Base-by-base conservation (phyloP, 53 echinoderm and acorn worm species). In the Holothuria leucospilota region DNA sequence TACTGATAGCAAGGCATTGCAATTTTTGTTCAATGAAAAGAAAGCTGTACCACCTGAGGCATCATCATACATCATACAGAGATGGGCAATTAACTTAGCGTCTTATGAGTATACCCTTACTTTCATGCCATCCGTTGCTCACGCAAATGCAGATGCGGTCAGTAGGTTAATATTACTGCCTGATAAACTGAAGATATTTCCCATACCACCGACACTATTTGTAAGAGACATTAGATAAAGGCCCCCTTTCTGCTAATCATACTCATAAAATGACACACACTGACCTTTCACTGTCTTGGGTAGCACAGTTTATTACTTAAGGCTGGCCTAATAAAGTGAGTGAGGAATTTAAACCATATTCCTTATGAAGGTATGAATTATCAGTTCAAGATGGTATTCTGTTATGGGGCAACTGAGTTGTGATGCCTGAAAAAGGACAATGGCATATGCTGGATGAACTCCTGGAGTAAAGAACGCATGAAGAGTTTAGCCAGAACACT, bases 381-480 rank as follows among this genome's bases (percentile, higher is more conserved):
- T 63, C 64, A n/a, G 26, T 63, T 24, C 23, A 63, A 11, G 64
- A 63, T 63, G 64, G 64, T 6, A 7, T n/a, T 63, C 12, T 63
- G 5, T 63, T 63, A 26, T 63, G 64, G 64, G 64, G 64, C n/a
- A 63, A 63, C 26, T 6, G 23, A 63, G 64, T 26, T 4, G 26
- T 26, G 4, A 63, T 63, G n/a, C n/a, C n/a, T n/a, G n/a, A n/a
- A n/a, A n/a, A n/a, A n/a, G n/a, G n/a, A n/a, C n/a, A n/a, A n/a
- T n/a, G n/a, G n/a, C n/a, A n/a, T n/a, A n/a, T n/a, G n/a, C n/a
- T n/a, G n/a, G n/a, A n/a, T n/a, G 23, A 63, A 12, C 23, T 71
- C 71, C 71, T 4, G 82, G 82, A 20, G 38, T 82, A 30, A 1
- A 24, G n/a, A n/a, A 20, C 39, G 62, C 5, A 82, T 82, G 82